These are phyloP conservation scores for Sapajus apella DNA, from an alignment of 2,113 vertebrate species.

Conservation along the genomic window DNA sequence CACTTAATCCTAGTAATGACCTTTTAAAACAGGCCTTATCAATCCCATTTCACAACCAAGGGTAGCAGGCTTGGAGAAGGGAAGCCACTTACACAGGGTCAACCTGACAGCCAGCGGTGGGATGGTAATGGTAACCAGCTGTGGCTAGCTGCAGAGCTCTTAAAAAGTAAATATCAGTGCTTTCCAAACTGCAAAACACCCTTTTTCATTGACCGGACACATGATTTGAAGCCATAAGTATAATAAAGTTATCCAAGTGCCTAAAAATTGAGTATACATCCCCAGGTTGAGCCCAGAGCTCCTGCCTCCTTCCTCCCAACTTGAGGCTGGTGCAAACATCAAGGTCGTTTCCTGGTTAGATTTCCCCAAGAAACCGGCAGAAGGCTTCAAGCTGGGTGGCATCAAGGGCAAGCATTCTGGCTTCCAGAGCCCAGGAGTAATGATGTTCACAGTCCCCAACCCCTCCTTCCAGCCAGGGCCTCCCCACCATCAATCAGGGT, in stretches of 20 bases:
- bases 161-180: conserved; percentile 29
- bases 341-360: neutral
- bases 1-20: conserved; percentile 9
- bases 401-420: neutral
- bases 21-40: conserved; percentile 31
- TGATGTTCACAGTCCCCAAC: neutral
- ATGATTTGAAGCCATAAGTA: conserved; percentile 12
- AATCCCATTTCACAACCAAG: conserved; percentile 21
- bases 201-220: neutral
- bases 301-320: neutral
- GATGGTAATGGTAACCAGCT: conserved; percentile 22
- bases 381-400: neutral
- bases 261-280: neutral
- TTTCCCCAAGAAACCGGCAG: neutral
- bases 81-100: neutral
- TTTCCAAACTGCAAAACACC: conserved; percentile 1
- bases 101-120: neutral
- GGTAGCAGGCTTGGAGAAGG: neutral
- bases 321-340: neutral
- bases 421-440: neutral
- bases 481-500: neutral
- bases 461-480: neutral
- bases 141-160: neutral
- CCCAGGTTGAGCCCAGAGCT: neutral
- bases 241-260: neutral